Evolutionary conservation across 2,888 invertebrate genomes (phyloP).

Genomic region (Drosophila tripunctata): DNA sequence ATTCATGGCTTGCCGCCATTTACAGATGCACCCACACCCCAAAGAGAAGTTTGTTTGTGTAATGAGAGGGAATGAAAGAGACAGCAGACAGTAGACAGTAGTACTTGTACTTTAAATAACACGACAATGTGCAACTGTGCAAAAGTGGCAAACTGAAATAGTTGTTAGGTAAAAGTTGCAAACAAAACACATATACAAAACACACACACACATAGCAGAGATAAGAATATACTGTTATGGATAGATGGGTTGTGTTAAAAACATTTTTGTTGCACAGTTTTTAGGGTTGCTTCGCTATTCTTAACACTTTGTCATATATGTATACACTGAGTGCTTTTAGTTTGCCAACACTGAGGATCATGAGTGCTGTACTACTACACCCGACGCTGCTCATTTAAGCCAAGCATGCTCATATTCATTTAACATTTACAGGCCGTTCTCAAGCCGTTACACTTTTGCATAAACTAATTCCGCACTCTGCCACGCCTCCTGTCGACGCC

Average conservation of each 20-base stretch:
- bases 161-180: conserved; percentile 46
- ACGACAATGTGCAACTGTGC: conserved; percentile 34
- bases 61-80: conserved; percentile 11
- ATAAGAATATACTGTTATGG: conserved; percentile 13
- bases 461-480: conserved; percentile 34
- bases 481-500: not conserved
- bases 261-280: conserved; percentile 8
- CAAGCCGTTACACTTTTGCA: conserved; percentile 38
- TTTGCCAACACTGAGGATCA: not conserved
- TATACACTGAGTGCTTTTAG: conserved; percentile 3
- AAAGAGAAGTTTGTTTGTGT: not conserved
- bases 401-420: conserved; percentile 19
- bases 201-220: not conserved
- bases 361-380: not conserved
- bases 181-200: conserved; percentile 8
- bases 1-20: not conserved
- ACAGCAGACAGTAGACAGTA: conserved; percentile 19
- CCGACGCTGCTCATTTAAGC: conserved; percentile 35
- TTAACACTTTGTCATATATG: not conserved
- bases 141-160: conserved; percentile 35
- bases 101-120: conserved; percentile 5
- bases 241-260: conserved; percentile 12
- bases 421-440: conserved; percentile 26
- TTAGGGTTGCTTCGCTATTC: not conserved
- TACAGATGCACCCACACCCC: not conserved